Evolutionary conservation across 2,113 vertebrate genomes (phyloP), one percentile per base, ranked within the genome.

Genomic region (Microcebus murinus): DNA sequence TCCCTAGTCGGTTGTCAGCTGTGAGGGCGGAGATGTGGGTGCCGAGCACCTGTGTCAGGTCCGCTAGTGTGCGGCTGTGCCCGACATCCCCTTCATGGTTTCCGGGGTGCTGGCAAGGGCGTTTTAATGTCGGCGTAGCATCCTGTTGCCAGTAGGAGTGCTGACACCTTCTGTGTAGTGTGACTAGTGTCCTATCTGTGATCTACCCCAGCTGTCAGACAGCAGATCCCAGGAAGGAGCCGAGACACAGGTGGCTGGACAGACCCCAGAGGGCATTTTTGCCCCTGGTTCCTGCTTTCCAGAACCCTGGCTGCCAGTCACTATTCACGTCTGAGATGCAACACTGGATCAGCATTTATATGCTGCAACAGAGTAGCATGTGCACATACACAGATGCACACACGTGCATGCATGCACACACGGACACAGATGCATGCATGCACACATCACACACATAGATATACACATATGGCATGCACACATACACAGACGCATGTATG

Each of bases 71-170:
- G 13, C 42, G 48, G 67, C 31, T 15, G 50, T 74, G 83, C 21
- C 18, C 1, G 1, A 12, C 45, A 59, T 18, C 20, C 31, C 71
- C 8, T 68, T n/a, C 25, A 61, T 36, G 7, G 79, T 83, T 29
- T 20, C 29, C 34, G 13, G 42, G 14, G 31, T 31, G 20, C 59
- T 0, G 0, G 67, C 6, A 15, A 36, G 42, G 23, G 27, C 0
- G 2, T n/a, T 36, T 18, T 5, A 34, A 29, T 4, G 6, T 7
- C 23, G 15, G 34, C 1, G 39, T 29, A 4, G 25, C 25, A 34
- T 65, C 59, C 90, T 48, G 39, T 25, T 55, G 34, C 8, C 8
- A 14, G 48, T 1, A 0, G 14, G 50, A 27, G 25, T 42, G 29
- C 18, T 45, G 61, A 25, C 12, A 0, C 11, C 67, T 42, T 8